These are phyloP conservation scores for Vesta saturnalis DNA, from an alignment of 2,888 invertebrate genomes.

Conservation along the genomic window DNA sequence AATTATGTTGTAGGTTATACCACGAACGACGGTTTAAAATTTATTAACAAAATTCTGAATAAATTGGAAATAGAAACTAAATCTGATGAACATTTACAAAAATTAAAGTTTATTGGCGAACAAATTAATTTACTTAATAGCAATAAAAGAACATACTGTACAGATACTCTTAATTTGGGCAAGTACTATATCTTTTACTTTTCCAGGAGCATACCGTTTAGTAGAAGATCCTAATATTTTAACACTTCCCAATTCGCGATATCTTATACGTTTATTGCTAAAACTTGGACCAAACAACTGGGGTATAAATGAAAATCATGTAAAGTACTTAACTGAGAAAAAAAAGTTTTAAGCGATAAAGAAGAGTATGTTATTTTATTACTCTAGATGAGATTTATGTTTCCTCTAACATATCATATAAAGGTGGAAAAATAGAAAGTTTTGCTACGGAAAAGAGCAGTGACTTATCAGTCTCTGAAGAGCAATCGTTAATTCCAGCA, in stretches of 20 bases:
- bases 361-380: neutral
- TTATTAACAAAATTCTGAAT: no score
- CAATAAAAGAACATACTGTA: no score
- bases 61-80: no score
- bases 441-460: no score
- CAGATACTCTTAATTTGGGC: neutral
- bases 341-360: neutral
- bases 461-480: neutral
- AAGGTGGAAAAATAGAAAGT: neutral
- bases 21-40: no score
- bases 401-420: neutral
- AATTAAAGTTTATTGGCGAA: no score
- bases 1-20: no score
- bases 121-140: no score
- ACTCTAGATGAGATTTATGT: neutral
- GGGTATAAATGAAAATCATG: neutral
- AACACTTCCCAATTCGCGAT: neutral
- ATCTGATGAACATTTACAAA: no score
- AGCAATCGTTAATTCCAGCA: neutral
- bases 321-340: neutral
- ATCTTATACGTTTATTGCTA: neutral
- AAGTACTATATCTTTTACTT: slow-evolving; percentile 3
- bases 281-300: neutral
- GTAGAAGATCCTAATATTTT: neutral
- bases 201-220: neutral